Percentiles rank a stretch among this genome's conserved stretches.
phyloP scores from a whole-genome alignment of 2,797 vertebrate genomes.

The Typhlichthys eigenmanni region DNA sequence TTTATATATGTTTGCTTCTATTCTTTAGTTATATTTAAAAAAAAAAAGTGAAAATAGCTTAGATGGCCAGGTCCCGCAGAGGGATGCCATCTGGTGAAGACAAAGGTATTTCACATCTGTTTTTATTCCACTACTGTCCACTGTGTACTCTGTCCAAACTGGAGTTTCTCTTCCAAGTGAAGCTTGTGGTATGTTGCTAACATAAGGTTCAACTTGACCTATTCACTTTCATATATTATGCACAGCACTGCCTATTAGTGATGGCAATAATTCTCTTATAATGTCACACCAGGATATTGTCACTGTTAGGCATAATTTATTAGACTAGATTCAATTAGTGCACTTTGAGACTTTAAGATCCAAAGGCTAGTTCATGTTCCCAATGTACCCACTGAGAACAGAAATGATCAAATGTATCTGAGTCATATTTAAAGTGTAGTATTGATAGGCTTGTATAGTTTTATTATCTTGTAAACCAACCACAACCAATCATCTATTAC shows the following conservation, averaged over 20 bases:
- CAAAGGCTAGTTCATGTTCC: not conserved
- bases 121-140: constrained; percentile 68
- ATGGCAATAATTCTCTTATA: not conserved
- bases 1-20: not conserved
- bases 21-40: constrained; percentile 9
- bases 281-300: not conserved
- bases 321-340: not conserved
- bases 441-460: not conserved
- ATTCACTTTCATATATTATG: constrained; percentile 27
- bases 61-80: constrained; percentile 39
- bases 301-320: not conserved
- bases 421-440: not conserved
- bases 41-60: constrained; percentile 28
- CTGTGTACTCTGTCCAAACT: constrained; percentile 58
- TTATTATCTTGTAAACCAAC: too few relatives aligned
- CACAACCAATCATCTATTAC: too few relatives aligned
- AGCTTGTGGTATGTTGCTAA: constrained; percentile 35
- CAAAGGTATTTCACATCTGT: constrained; percentile 70
- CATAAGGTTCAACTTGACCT: constrained; percentile 40
- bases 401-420: not conserved
- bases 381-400: not conserved
- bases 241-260: constrained; percentile 10
- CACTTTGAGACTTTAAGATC: not conserved
- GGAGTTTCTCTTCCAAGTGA: constrained; percentile 53
- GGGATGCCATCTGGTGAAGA: constrained; percentile 60